These are phyloP conservation scores for Herpetotheres cachinnans DNA, from an alignment of 2,113 vertebrate genomes.

Conservation along the genomic window DNA sequence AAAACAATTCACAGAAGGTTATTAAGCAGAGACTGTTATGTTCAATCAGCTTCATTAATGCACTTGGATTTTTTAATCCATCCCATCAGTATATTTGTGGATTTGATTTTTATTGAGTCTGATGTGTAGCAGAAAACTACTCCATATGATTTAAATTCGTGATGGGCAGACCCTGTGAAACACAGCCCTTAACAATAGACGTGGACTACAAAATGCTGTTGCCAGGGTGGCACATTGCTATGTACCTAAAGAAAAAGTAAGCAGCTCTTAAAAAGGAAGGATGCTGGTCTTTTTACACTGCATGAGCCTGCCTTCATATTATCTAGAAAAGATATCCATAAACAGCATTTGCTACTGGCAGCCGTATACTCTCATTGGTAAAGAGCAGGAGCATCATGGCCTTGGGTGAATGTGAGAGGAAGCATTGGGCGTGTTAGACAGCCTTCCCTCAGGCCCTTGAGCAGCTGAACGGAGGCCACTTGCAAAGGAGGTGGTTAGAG, in stretches of 20 bases:
- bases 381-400: background rate
- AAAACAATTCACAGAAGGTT: background rate
- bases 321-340: background rate
- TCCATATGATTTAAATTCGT: background rate
- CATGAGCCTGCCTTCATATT: background rate
- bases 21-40: background rate
- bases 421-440: fast-evolving
- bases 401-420: background rate
- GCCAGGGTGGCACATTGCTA: background rate
- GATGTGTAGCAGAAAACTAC: background rate
- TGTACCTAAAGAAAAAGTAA: background rate
- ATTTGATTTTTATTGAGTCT: slow-evolving; percentile 21
- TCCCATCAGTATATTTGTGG: background rate
- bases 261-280: background rate
- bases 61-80: background rate
- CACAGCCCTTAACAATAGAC: background rate
- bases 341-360: background rate
- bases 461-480: background rate
- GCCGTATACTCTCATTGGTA: background rate
- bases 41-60: slow-evolving; percentile 6
- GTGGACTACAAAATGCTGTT: background rate
- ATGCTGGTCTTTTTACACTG: background rate
- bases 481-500: background rate
- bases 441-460: background rate
- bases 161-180: background rate